A percentile compares a stretch with the other conserved stretches of the same genome.
Conservation (phyloP, 1,140 invertebrate species). For the Drosophila ironensis region DNA sequence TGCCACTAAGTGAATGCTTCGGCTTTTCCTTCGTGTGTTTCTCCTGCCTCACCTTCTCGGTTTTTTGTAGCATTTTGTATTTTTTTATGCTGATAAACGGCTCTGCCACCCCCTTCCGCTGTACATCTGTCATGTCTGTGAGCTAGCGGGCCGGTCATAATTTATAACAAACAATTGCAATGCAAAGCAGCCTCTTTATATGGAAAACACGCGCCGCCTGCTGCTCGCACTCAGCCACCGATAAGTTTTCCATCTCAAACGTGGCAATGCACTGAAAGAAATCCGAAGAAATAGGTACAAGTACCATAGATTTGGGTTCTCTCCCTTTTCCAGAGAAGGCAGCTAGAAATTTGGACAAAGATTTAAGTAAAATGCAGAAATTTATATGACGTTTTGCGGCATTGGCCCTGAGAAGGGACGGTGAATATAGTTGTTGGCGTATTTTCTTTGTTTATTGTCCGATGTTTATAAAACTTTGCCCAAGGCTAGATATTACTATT, state of each 20-base stretch:
- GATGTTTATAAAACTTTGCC: no score
- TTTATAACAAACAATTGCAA: constrained; percentile 70
- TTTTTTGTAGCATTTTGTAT: not conserved
- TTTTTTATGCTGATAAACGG: constrained; percentile 12
- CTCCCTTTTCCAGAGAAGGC: no score
- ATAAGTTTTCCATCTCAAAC: constrained; percentile 9
- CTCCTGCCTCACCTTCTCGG: not conserved
- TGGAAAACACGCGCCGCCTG: constrained; percentile 64
- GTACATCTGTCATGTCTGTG: constrained; percentile 49
- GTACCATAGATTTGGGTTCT: no score
- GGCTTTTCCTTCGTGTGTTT: not conserved
- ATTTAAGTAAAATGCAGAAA: no score
- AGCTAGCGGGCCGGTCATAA: constrained; percentile 28
- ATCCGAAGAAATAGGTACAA: not conserved
- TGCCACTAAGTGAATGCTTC: not conserved
- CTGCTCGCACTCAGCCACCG: constrained; percentile 1
- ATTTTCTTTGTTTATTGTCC: no score
- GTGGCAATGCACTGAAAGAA: not conserved
- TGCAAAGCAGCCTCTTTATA: constrained; percentile 73
- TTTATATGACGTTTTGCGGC: no score
- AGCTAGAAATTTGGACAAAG: no score
- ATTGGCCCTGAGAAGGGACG: no score
- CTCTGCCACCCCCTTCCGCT: not conserved
- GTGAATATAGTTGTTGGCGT: no score
- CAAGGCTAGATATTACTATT: no score